Base-by-base conservation (phyloP, 23 tunicate species). In the Ascidia mentula region DNA sequence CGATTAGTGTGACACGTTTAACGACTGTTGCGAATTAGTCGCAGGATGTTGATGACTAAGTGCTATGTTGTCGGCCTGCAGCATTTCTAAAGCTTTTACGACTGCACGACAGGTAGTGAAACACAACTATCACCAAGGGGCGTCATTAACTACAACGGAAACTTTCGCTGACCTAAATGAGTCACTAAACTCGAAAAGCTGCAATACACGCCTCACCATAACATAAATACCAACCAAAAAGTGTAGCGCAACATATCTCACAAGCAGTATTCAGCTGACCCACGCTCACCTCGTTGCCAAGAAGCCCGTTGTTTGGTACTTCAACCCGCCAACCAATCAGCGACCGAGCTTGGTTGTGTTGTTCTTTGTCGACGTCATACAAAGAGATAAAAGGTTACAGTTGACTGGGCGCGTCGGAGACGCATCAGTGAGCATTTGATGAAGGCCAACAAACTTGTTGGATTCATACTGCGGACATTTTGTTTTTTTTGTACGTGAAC, bases 231-330 rank as follows among this genome's bases (percentile, higher is more conserved):
- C 13, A n/a, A n/a, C n/a, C n/a, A n/a, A n/a, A n/a, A n/a, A n/a
- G n/a, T n/a, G n/a, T 28, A 5, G 1, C 65, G 1, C 13, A 5
- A 53, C 65, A 53, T 3, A 26, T 9, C 7, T 6, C 13, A 5
- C 65, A 53, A 28, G 12, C 13, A 53, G 7, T 9, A 9, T 28
- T 53, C 2, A 53, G 65, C 65, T 53, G 24, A 53, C 38, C 38
- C 38, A 70, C 74, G 74, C 74, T 70, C 17, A 32, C 37, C 74
- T 30, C 38, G 74, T 70, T 70, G 74, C 74, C 74, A 70, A 32
- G 74, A 70, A 12, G 18, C 18, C 18, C 60, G 60, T 45, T 45
- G 60, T 45, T 45, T 45, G 18, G 60, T 18, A 15, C 60, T 70
- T 70, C 74, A 4, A 1, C 38, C 37, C 38, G 18, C 13, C 74